Evolutionary conservation across 2,888 invertebrate species (phyloP), one percentile per base, ranked within the genome.

Genomic region (Eustalomyia histrio): DNA sequence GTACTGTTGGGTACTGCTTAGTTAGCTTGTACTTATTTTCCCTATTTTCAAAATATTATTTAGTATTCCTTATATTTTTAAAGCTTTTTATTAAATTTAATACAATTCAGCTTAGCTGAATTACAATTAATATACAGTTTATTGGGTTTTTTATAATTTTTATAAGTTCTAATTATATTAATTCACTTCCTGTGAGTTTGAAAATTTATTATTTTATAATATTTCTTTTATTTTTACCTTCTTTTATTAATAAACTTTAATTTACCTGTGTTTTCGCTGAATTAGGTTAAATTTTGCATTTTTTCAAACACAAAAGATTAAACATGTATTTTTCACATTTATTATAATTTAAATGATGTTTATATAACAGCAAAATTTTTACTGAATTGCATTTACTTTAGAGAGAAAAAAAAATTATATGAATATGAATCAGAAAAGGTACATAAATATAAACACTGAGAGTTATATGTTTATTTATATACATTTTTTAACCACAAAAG

Each of bases 311-410:
- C 63, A 55, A 69, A 60, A 53, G 17, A 39, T 17, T 43, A 17
- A 29, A 33, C 47, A 39, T 69, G 8, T 29, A 29, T 16, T 29
- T 53, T 53, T 47, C n/a, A 4, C 33, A 39, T 63, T 73, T 14
- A 53, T 73, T 64, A 73, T 65, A 76, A 76, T 65, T 76, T 69
- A 60, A 80, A 76, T 73, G 58, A 73, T 65, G 24, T 72, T 78
- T 65, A 35, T 53, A 55, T 75, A 21, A 61, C 14, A 21, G 14
- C 24, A 61, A 55, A 67, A 16, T 21, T 53, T 76, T 39, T 73
- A 60, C 76, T 72, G 76, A 81, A 74, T 81, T 76, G 73, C 76
- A 80, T 72, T 68, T 57, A 60, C 52, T 33, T 65, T 39, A 39
- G 39, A 12, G n/a, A 21, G 53, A 67, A 57, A 63, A 57, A 35